Evolutionary conservation across 2,113 vertebrate species (phyloP).

Genomic region (Vicugna pacos): DNA sequence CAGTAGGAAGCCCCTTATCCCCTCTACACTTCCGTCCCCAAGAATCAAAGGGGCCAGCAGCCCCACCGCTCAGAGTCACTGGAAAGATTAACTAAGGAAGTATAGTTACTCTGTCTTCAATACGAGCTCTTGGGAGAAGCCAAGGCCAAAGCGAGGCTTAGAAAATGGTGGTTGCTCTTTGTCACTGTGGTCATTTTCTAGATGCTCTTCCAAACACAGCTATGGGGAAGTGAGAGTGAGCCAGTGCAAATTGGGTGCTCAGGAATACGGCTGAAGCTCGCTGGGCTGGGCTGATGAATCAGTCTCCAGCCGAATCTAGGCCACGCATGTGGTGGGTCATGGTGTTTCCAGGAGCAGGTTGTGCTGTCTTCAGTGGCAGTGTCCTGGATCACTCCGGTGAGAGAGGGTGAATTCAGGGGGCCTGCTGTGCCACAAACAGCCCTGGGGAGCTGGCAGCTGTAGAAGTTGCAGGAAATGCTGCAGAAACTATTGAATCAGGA

Average conservation of each 20-base stretch:
- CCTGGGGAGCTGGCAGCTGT: neutral
- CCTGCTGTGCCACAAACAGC: neutral
- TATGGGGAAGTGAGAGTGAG: accelerated
- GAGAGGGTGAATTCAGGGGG: neutral
- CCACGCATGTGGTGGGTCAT: neutral
- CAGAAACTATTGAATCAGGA: neutral
- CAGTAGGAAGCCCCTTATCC: neutral
- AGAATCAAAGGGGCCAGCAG: neutral
- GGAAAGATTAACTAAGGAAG: neutral
- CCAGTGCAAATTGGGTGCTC: neutral
- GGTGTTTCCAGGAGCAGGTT: neutral
- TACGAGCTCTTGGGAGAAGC: neutral
- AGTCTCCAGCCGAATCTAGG: neutral
- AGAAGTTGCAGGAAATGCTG: neutral
- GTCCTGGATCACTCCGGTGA: neutral
- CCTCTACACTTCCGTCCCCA: neutral
- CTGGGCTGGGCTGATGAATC: neutral
- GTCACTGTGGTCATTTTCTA: neutral
- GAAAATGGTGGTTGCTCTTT: neutral
- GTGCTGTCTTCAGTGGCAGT: neutral
- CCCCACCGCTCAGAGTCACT: neutral
- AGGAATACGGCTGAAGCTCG: neutral
- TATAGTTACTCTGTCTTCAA: neutral
- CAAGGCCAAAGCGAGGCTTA: neutral
- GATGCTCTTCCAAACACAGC: neutral